Evolutionary conservation across 37 sponge, comb jelly and placozoan genomes (phyloP), one percentile per base, ranked within the genome.

Genomic region (Petrosia ficiformis): DNA sequence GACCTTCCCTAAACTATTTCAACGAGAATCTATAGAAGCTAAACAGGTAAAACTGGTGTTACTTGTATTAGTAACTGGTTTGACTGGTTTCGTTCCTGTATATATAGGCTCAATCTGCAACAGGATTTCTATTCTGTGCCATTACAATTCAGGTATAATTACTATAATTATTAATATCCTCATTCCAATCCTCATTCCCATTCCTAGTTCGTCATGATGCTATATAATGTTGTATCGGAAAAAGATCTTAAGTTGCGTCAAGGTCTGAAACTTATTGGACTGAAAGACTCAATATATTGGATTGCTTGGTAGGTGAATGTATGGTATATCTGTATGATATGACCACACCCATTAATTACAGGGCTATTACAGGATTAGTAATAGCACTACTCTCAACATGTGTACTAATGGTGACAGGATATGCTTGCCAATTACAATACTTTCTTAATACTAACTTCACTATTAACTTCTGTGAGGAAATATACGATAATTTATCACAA

Each of bases 251-350:
- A 91, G 54, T 71, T 91, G 66, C 79, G 92, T 79, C 92, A 89
- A 77, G 92, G 92, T 10, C 48, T 91, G 68, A 91, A 91, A 64
- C 60, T 91, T 21, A 82, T 86, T 71, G 92, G 92, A 4, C 59
- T 91, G 69, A 91, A 91, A 68, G 92, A 91, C 60, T 91, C 92
- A 35, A 61, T 86, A 39, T 91, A 91, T 63, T 91, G 92, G 92
- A 35, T 78, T 19, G 77, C 92, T 65, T 91, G 92, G 92, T 91
- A 48, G 63, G 86, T 43, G 57, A 33, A 1, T 70, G 26, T 0
- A 1, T 2, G 14, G 43, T 36, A 39, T 61, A 24, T 77, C 0
- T 21, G 39, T 39, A 16, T 60, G 39, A 42, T 33, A 22, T 16
- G 2, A 19, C 26, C n/a, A 16, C 2, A 10, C 3, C 42, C 24